Evolutionary conservation across 2,797 vertebrate species (phyloP), one percentile per base, ranked within the genome.

Genomic region (Chaunax sp.): DNA sequence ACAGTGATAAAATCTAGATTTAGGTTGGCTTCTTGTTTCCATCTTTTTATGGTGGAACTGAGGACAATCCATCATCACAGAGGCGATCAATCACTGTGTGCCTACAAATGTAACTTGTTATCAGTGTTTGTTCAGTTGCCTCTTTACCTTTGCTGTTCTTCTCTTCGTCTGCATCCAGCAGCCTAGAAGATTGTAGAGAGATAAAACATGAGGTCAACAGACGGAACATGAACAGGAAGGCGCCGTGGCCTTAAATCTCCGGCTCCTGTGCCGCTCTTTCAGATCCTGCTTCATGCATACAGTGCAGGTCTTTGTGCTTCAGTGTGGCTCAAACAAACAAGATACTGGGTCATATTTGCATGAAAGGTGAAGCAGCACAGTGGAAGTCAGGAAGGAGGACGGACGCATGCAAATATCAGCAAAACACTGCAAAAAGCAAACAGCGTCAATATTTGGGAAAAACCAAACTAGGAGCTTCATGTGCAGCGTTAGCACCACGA

Each of bases 81-180:
- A 65, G 23, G 35, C 74, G 47, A 63, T 62, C 35, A 63, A 77
- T 65, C 22, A 75, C 64, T 59, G 60, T 52, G 47, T 46, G 45
- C 20, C 60, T 75, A 61, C 58, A 83, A 82, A 77, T 81, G n/a
- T n/a, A n/a, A n/a, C n/a, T n/a, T n/a, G n/a, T n/a, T n/a, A n/a
- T n/a, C n/a, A n/a, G n/a, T n/a, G n/a, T n/a, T n/a, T n/a, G n/a
- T n/a, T n/a, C n/a, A n/a, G n/a, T 30, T 30, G 28, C 5, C 9
- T 30, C 28, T 30, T 86, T 85, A 94, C 93, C 90, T 92, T 90
- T 80, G 38, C 47, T 1, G 53, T 69, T 86, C 9, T 89, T 85
- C 28, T 90, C 84, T 41, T 87, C 87, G 28, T 89, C 85, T 6
- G 75, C 76, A 8, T 89, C 89, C 69, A 87, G 16, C 50, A 77